Evolutionary conservation across 2,797 vertebrate genomes (phyloP).

Genomic region (Sebastes itinus): DNA sequence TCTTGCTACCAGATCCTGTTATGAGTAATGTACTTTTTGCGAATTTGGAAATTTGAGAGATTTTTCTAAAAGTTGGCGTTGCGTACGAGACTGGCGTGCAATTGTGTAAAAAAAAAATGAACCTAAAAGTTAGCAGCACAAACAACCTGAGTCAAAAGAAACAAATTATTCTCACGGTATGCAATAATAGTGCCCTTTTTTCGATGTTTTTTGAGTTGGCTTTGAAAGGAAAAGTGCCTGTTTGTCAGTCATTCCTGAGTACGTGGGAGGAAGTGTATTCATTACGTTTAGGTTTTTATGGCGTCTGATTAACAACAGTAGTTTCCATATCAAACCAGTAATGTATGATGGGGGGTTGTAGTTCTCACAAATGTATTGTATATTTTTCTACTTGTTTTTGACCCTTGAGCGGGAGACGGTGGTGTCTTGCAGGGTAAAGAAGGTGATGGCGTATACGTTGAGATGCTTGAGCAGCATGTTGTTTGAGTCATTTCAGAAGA

Average conservation of each 20-base stretch:
- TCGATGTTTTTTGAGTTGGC: slow-evolving; percentile 40
- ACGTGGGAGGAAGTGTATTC: slow-evolving; percentile 45
- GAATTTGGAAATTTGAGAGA: slow-evolving; percentile 23
- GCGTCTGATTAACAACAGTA: slow-evolving; percentile 53
- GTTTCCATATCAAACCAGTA: slow-evolving; percentile 53
- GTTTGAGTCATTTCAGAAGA: slow-evolving; percentile 61
- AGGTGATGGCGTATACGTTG: slow-evolving; percentile 20
- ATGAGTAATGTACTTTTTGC: slow-evolving; percentile 51
- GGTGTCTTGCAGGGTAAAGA: slow-evolving; percentile 54
- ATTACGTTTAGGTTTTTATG: slow-evolving; percentile 38
- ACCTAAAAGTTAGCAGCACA: slow-evolving; percentile 43
- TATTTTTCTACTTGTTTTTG: slow-evolving; percentile 81
- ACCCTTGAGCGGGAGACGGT: slow-evolving; percentile 44
- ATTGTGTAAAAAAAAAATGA: slow-evolving; percentile 32
- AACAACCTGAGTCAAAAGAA: slow-evolving; percentile 42
- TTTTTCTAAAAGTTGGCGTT: slow-evolving; percentile 22
- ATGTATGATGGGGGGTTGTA: slow-evolving; percentile 55
- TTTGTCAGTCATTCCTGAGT: slow-evolving; percentile 75
- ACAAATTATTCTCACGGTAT: slow-evolving; percentile 58
- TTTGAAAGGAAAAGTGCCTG: slow-evolving; percentile 84
- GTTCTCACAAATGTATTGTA: slow-evolving; percentile 75
- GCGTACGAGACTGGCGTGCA: slow-evolving; percentile 55
- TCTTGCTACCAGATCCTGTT: slow-evolving; percentile 40
- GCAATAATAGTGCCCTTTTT: slow-evolving; percentile 73
- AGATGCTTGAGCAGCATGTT: slow-evolving; percentile 43